Percentiles rank a stretch among this genome's conserved stretches.
Evolutionary conservation across 2,888 invertebrate species (phyloP).

Genomic region (Cataglyphis albicans): DNA sequence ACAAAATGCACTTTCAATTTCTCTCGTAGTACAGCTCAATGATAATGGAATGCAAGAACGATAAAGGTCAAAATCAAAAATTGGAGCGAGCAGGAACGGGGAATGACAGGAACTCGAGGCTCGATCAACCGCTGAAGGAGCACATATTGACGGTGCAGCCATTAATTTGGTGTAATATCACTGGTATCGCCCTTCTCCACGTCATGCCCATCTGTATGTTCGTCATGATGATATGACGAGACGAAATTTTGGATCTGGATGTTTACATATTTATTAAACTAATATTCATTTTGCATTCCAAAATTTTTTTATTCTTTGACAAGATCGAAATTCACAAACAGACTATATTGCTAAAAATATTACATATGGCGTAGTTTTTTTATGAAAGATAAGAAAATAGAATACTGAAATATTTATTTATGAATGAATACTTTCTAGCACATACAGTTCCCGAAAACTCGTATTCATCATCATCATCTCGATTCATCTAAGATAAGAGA

Average conservation of each 20-base stretch:
- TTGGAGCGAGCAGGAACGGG: conserved; percentile 1
- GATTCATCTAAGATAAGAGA: background rate
- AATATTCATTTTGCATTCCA: too few species aligned
- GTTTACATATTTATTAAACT: conserved; percentile 86
- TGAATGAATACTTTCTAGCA: too few species aligned
- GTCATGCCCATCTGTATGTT: conserved; percentile 85
- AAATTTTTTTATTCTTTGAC: too few species aligned
- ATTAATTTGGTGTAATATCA: conserved; percentile 89
- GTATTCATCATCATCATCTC: too few species aligned
- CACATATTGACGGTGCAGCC: conserved; percentile 80
- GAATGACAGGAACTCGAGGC: conserved; percentile 50
- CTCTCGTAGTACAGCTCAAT: conserved; percentile 56
- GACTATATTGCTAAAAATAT: too few species aligned
- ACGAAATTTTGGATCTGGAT: conserved; percentile 86
- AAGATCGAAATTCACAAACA: too few species aligned
- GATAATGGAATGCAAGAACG: conserved; percentile 63
- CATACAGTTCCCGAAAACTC: too few species aligned
- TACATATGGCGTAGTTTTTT: too few species aligned
- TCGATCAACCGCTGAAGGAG: conserved; percentile 37
- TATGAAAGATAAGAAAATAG: too few species aligned
- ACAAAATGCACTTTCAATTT: background rate
- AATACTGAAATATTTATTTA: too few species aligned
- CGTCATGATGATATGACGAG: conserved; percentile 79
- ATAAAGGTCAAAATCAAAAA: conserved; percentile 32
- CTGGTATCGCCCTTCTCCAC: conserved; percentile 87